Evolutionary conservation across 2,888 invertebrate species (phyloP), one percentile per base, ranked within the genome.

Genomic region (Cephus rjabovi): DNA sequence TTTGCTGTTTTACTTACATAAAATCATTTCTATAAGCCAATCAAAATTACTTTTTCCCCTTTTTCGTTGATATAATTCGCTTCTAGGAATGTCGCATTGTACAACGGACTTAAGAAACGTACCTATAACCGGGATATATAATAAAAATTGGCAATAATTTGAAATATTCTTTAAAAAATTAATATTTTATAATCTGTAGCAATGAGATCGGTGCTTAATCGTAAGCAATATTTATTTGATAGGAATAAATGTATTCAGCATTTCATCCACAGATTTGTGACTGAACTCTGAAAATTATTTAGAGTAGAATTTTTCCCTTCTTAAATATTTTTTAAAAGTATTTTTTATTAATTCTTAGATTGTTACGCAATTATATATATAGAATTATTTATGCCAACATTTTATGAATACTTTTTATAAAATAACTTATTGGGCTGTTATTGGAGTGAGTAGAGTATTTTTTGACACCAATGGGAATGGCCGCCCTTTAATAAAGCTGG

Each of bases 401-500:
- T 23, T 23, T 56, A 56, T 56, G 9, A 56, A 56, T 56, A 56
- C 23, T 56, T 56, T 23, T 15, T 23, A 2, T 9, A 56, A 23
- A 56, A 23, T 56, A 56, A 56, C 23, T 56, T 56, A 56, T 23
- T 56, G 23, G 23, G 0, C 23, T 15, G 9, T 9, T 23, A 2
- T 56, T 23, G 23, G 23, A 23, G 23, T 9, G 23, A 56, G 6
- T 40, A 40, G 56, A 56, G 23, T 23, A 23, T 23, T 23, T 71
- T 71, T 71, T 71, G 71, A 71, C 71, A 71, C n/a, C 11, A 71
- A 71, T 34, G 34, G 68, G 77, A 75, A 75, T 75, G 79, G 75
- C 75, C 79, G 77, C 77, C 79, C 77, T 75, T 79, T 77, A 56
- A 76, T 34, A 75, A 78, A 79, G 77, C 78, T 74, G 75, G 75